Evolutionary conservation across 2,797 vertebrate genomes (phyloP).

Genomic region (Eptatretus atami): DNA sequence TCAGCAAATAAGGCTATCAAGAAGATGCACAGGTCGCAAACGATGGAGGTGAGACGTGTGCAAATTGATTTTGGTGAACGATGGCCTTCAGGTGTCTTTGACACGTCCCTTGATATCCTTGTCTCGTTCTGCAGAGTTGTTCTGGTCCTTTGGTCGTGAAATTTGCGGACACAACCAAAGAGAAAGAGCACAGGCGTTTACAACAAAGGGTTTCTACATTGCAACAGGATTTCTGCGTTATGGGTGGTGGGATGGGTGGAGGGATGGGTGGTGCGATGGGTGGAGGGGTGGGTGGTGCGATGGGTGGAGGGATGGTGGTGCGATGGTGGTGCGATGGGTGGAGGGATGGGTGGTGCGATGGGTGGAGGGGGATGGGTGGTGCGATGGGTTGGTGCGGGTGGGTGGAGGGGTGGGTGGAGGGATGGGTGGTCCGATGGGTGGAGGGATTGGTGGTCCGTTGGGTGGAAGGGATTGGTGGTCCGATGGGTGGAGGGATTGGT

Average conservation of each 20-base stretch:
- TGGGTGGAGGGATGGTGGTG: not conserved
- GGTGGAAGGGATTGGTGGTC: not conserved
- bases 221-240: not conserved
- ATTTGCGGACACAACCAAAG: not conserved
- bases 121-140: not conserved
- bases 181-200: not conserved
- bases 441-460: not conserved
- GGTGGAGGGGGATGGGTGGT: no score
- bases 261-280: not conserved
- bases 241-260: not conserved
- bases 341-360: not conserved
- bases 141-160: not conserved
- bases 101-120: no score
- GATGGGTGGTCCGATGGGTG: not conserved
- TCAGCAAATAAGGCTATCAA: no score
- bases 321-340: not conserved
- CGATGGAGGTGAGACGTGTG: no score
- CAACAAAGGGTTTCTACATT: not conserved
- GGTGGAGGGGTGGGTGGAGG: not conserved
- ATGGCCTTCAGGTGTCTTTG: no score
- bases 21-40: no score
- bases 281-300: not conserved
- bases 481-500: not conserved
- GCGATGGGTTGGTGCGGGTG: no score
- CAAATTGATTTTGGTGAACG: no score